Evolutionary conservation across 2,113 vertebrate species (phyloP), one percentile per base, ranked within the genome.

Genomic region (Marmota monax): DNA sequence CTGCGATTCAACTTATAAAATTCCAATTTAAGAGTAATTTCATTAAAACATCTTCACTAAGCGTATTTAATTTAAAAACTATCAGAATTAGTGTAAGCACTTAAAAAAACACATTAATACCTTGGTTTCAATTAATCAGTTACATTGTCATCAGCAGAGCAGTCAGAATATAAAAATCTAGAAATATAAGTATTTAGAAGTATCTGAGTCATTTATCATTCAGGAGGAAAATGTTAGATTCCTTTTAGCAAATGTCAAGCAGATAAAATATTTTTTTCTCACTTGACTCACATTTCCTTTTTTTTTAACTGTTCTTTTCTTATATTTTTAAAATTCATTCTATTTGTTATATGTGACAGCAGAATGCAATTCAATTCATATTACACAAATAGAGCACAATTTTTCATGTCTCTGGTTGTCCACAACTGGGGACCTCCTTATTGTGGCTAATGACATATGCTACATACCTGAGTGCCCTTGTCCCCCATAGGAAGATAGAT

Each of bases 131-230:
- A 14, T 90, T 93, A 78, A 88, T 79, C 48, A 74, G n/a, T 78
- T 90, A 37, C n/a, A 53, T 76, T 88, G n/a, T 56, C 18, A 45
- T 69, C 79, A 80, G 13, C 14, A 74, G 80, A 88, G 65, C 63
- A 8, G 22, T 61, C 67, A 92, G 65, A 95, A 67, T 42, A 67
- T 51, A 97, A 89, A 83, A 84, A 67, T 51, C 42, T n/a, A 92
- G 51, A 22, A 56, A 84, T 27, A 72, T 22, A 78, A 42, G 42
- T 78, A 84, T 23, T 65, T 76, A 5, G 22, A 78, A 84, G 63
- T 74, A 84, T 80, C 80, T 96, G 34, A 23, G 16, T 80, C 45
- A 72, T 13, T 82, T 93, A 74, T 11, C 2, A 84, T 84, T 84
- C 74, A 18, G 37, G 22, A 13, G 27, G 51, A 67, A 42, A 74